Evolutionary conservation across 2,888 invertebrate genomes (phyloP).

Genomic region (Acleris laterana): DNA sequence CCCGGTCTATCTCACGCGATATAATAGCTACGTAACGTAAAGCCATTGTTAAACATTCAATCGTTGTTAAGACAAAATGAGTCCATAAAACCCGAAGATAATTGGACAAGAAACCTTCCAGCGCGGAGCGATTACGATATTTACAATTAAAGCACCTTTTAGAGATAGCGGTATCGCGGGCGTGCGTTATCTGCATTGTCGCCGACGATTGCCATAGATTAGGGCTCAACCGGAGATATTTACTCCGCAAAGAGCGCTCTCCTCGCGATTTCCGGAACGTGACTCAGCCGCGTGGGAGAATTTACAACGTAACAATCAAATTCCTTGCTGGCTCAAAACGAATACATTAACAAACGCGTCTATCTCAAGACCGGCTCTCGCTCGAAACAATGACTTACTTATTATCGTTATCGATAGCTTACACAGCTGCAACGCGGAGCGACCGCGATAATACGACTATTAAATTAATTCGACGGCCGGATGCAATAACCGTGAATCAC

Average conservation of each 20-base stretch:
- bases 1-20: not conserved
- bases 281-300: conserved; percentile 53
- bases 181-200: conserved; percentile 33
- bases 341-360: conserved; percentile 25
- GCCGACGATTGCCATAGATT: conserved; percentile 33
- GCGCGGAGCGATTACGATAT: conserved; percentile 25
- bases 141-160: conserved; percentile 25
- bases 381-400: conserved; percentile 68
- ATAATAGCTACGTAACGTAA: not conserved
- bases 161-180: conserved; percentile 25
- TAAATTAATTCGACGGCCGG: conserved; percentile 63
- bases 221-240: conserved; percentile 30
- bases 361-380: conserved; percentile 43
- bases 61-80: conserved; percentile 25
- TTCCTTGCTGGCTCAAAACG: conserved; percentile 44
- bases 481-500: conserved; percentile 63
- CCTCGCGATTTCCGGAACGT: conserved; percentile 42
- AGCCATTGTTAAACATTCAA: conserved; percentile 23
- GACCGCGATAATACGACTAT: conserved; percentile 56
- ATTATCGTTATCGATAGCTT: conserved; percentile 65
- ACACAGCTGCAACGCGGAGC: conserved; percentile 61
- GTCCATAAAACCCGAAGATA: conserved; percentile 23
- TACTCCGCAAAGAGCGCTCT: conserved; percentile 33
- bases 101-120: conserved; percentile 27
- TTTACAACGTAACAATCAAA: conserved; percentile 51